phyloP scores from a whole-genome alignment of 2,888 invertebrate species.

The Sympetrum striolatum region DNA sequence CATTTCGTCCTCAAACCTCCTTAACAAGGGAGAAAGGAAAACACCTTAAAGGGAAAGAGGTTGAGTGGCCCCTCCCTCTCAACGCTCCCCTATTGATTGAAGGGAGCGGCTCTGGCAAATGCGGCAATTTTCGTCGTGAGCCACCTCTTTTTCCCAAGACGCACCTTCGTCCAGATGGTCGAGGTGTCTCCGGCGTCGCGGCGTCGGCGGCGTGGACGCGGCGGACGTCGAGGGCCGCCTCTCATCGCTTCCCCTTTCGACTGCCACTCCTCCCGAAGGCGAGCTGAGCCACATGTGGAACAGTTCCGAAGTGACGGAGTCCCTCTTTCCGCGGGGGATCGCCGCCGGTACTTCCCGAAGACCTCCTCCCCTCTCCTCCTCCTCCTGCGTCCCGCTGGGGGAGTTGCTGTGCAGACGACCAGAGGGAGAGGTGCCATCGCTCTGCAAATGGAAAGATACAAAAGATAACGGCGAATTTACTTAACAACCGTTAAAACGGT shows the following conservation, averaged over 20 bases:
- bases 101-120: no score
- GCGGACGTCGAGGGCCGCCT: background rate
- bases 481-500: background rate
- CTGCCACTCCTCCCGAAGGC: conserved; percentile 63
- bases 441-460: background rate
- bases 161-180: conserved; percentile 79
- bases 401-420: background rate
- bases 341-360: conserved; percentile 1
- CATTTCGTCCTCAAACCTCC: no score
- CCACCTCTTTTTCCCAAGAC: no score
- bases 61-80: no score
- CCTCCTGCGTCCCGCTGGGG: background rate
- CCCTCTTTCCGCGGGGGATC: conserved; percentile 58
- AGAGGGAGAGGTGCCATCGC: background rate
- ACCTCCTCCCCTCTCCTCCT: background rate
- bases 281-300: conserved; percentile 86
- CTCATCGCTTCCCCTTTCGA: background rate
- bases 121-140: no score
- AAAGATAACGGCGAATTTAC: background rate
- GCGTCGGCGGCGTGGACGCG: background rate
- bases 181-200: conserved; percentile 62
- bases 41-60: no score
- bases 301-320: conserved; percentile 82
- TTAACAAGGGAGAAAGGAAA: no score
- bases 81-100: no score